Base-by-base conservation (phyloP, 1,140 invertebrate genomes). In the Saccostrea glomerata region DNA sequence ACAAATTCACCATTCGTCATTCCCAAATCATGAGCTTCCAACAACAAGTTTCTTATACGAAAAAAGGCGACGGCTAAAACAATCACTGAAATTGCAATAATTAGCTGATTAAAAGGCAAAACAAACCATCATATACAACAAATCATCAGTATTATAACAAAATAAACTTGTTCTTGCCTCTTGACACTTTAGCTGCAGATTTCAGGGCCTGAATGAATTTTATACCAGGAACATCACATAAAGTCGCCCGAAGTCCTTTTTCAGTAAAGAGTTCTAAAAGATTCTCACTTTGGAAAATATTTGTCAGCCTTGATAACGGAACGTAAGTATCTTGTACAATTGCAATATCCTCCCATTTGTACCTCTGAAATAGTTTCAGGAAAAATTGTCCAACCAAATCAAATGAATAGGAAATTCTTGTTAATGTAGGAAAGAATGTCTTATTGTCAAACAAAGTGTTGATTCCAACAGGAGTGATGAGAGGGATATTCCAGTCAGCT, bases 371-470 rank as follows among this genome's bases (percentile, higher is more conserved):
- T 73, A 98, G 97, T 92, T 97, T 97, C 55, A 96, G 96, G 93
- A 98, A 98, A 0, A 98, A 97, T 9, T 97, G 94, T 85, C 96
- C 97, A 30, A 98, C 94, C 1, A 97, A 96, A 91, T 97, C 98
- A 94, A 98, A 97, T 92, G 97, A 98, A 94, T 92, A 98, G 5
- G 98, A 98, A 96, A 98, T 97, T 63, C 98, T 95, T 0, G 98
- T 98, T 90, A 98, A 92, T 0, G 97, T 98, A 1, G 97, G 97
- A 92, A 97, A 98, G 93, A 97, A 97, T 36, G 96, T 97, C 94
- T 98, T 98, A 94, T 98, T 97, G 92, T 66, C 86, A 7, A 89
- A 82, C 9, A 20, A n/a, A 12, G 63, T 30, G 40, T 63, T 82
- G 36, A 83, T 87, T 36, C 89, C 89, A 1, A 87, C 89, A 15